Base-by-base conservation (phyloP, 1,140 invertebrate species). In the Wasmannia auropunctata region DNA sequence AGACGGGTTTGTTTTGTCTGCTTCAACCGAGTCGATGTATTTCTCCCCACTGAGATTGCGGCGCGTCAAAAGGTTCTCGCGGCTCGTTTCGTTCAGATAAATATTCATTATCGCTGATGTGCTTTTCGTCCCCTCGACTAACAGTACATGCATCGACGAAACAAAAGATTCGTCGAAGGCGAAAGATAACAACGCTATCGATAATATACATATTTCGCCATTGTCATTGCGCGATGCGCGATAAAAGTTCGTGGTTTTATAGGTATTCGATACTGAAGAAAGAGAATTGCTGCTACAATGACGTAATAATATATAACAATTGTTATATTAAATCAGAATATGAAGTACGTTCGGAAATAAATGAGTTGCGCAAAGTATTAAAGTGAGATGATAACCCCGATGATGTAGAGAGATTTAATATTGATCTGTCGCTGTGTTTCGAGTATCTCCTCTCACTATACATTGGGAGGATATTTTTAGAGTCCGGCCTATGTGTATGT, bases 1-100 rank as follows among this genome's bases (percentile, higher is more conserved):
- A 91, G 86, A 85, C 76, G 76, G 65, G 86, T 91, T 90, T 91
- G 91, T 92, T 92, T 92, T 91, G 88, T 92, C 91, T 92, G 91
- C 56, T 46, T 56, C 43, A 70, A 60, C 31, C 43, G 76, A 75
- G 75, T 58, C 70, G 76, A 11, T 54, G 75, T 79, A 75, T 69
- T 43, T 69, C 58, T 70, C 10, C 63, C 34, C 65, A 75, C 46
- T 65, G 85, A 83, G 89, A 88, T 90, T 89, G 74, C 63, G 90
- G 56, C n/a, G 49, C 25, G 63, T 79, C 81, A 84, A 91, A 89
- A 86, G 86, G 49, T 84, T 88, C 84, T 70, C 79, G 60, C 62
- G 51, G 77, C 49, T 70, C 19, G 40, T n/a, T 76, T 40, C 65
- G 63, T 31, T 72, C 49, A 60, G 74, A 83, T 86, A 80, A 88